Percentiles rank a stretch among this genome's conserved stretches.
Evolutionary conservation across 35 echinoderm and acorn worm genomes (phyloP).

Genomic region (Eucidaris tribuloides): DNA sequence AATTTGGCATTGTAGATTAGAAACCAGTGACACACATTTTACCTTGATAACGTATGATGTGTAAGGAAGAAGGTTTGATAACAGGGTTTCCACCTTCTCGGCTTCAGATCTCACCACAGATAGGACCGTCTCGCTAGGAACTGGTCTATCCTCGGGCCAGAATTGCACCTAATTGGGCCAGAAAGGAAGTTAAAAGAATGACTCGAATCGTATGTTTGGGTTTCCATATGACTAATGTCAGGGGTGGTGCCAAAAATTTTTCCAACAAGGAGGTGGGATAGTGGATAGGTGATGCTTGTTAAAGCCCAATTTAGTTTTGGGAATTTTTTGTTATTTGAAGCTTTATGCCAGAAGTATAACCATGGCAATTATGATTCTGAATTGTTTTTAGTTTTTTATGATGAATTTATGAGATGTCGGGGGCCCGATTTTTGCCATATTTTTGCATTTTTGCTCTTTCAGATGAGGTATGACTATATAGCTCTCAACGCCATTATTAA

Average conservation of each 20-base stretch:
- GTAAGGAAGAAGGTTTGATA: background rate
- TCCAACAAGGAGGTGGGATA: background rate
- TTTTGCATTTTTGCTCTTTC: too few relatives aligned
- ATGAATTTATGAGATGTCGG: too few relatives aligned
- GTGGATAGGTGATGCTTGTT: background rate
- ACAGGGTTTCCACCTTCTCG: background rate
- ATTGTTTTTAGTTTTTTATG: too few relatives aligned
- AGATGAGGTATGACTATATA: too few relatives aligned
- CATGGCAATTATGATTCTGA: too few relatives aligned
- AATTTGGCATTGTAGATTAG: too few relatives aligned
- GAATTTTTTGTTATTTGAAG: too few relatives aligned
- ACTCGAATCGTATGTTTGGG: background rate
- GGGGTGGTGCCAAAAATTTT: background rate
- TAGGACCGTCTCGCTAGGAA: background rate
- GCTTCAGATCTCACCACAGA: background rate
- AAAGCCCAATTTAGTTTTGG: too few relatives aligned
- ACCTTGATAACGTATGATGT: conserved; percentile 22
- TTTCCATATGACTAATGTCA: background rate
- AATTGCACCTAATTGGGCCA: background rate
- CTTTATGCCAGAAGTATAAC: too few relatives aligned
- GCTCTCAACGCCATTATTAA: too few relatives aligned
- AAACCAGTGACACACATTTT: too few relatives aligned
- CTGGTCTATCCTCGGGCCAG: background rate
- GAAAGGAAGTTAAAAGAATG: background rate
- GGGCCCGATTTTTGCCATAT: too few relatives aligned